Evolutionary conservation across 2,888 invertebrate genomes (phyloP), one percentile per base, ranked within the genome.

Genomic region (Rhodophaea formosa): DNA sequence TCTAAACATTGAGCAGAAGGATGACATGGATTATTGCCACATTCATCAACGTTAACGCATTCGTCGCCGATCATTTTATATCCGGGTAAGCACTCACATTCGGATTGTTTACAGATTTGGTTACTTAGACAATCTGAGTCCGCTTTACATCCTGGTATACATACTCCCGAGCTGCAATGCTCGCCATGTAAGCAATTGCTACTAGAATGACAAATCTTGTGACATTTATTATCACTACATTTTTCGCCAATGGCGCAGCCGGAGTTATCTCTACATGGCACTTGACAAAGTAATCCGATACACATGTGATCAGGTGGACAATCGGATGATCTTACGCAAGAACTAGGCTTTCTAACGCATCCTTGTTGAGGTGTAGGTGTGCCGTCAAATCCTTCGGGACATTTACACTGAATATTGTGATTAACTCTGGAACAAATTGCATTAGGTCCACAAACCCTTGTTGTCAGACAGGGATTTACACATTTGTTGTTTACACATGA

Each of bases 171-270:
- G 64, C 94, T 94, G 70, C 98, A 97, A 59, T 97, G 94, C 88
- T 98, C 97, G 53, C 97, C 97, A 1, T 96, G 95, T 69, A 97
- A 91, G 72, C 98, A 98, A 75, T 97, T 98, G 73, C 96, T 96
- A 77, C 97, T 97, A 8, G 96, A 95, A 75, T 97, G 97, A 78
- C 97, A 97, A 39, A 97, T 94, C 89, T 97, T 97, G 16, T 95
- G 93, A 72, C 97, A 97, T 64, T 95, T 93, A 65, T 93, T 95
- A 68, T 95, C 94, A 60, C 93, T 93, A 74, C 97, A 97, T 61
- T 95, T 93, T 86, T 97, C 97, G 12, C 97, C 97, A 45, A 95
- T 93, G 0, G 97, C 97, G 77, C 97, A 97, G 17, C 93, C 92
- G 0, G 92, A 91, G 62, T 94, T 94, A 62, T 95, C 94, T 65